phyloP scores from a whole-genome alignment of 1,140 invertebrate genomes.

The Trichogramma pretiosum region DNA sequence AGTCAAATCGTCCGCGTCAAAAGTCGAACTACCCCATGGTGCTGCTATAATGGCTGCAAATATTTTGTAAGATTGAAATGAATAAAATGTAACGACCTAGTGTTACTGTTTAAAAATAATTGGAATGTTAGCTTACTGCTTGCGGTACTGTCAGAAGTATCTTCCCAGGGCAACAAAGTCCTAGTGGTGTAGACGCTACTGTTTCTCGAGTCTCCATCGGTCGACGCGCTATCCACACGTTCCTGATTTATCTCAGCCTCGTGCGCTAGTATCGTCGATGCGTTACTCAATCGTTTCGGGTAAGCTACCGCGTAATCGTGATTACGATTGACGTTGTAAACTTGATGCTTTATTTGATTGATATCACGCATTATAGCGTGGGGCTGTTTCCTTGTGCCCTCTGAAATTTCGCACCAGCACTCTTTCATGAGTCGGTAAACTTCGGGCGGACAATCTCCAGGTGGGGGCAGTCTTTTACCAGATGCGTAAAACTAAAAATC shows the following conservation, averaged over 20 bases:
- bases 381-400: constrained; percentile 60
- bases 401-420: constrained; percentile 78
- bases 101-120: no score
- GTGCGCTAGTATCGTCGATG: constrained; percentile 18
- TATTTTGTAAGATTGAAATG: no score
- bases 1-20: constrained; percentile 24
- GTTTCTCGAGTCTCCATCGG: constrained; percentile 29
- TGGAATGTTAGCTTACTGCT: no score
- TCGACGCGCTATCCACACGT: constrained; percentile 22
- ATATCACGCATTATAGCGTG: constrained; percentile 76
- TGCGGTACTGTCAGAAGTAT: constrained; percentile 27
- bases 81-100: no score
- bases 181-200: constrained; percentile 31
- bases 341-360: constrained; percentile 68
- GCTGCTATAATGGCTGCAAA: no score
- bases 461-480: constrained; percentile 66
- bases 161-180: constrained; percentile 34
- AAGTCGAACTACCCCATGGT: constrained; percentile 8
- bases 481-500: constrained; percentile 52
- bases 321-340: constrained; percentile 52
- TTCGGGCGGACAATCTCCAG: constrained; percentile 66
- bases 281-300: constrained; percentile 31
- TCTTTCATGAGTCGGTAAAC: constrained; percentile 78
- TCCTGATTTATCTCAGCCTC: no score
- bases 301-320: constrained; percentile 53